Evolutionary conservation across 2,888 invertebrate species (phyloP).

Genomic region (Torymus tubicola): DNA sequence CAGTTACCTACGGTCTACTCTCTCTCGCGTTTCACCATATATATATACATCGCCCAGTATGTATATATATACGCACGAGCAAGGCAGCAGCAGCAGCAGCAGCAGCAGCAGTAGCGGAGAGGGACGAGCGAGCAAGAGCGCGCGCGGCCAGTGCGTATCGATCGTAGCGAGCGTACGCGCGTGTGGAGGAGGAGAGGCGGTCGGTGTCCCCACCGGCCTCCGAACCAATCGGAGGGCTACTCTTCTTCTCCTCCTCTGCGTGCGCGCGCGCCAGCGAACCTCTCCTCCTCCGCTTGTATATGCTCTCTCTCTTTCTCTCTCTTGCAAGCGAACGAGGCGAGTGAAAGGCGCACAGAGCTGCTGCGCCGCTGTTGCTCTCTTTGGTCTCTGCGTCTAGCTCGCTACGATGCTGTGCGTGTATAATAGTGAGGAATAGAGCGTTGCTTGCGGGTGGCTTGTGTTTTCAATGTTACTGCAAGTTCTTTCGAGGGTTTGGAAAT

Average conservation of each 20-base stretch:
- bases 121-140: conserved; percentile 50
- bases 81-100: too few relatives aligned
- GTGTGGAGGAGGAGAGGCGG: conserved; percentile 71
- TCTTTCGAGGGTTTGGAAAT: too few relatives aligned
- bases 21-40: not conserved
- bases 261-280: too few relatives aligned
- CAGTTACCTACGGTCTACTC: conserved; percentile 55
- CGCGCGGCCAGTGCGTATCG: conserved; percentile 76
- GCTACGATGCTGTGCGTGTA: not conserved
- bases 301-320: conserved; percentile 11
- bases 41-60: not conserved
- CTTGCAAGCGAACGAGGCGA: not conserved
- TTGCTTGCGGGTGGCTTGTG: too few relatives aligned
- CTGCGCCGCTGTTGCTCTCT: conserved; percentile 19
- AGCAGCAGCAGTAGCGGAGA: conserved; percentile 11
- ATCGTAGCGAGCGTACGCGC: conserved; percentile 70
- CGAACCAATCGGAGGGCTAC: conserved; percentile 76
- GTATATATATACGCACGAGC: not conserved
- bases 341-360: not conserved
- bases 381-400: conserved; percentile 1
- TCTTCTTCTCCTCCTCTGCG: conserved; percentile 66
- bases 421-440: not conserved
- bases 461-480: too few relatives aligned
- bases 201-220: conserved; percentile 63
- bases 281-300: conserved; percentile 13